Evolutionary conservation across 1,140 invertebrate species (phyloP).

Genomic region (Elymnias hypermnestra): DNA sequence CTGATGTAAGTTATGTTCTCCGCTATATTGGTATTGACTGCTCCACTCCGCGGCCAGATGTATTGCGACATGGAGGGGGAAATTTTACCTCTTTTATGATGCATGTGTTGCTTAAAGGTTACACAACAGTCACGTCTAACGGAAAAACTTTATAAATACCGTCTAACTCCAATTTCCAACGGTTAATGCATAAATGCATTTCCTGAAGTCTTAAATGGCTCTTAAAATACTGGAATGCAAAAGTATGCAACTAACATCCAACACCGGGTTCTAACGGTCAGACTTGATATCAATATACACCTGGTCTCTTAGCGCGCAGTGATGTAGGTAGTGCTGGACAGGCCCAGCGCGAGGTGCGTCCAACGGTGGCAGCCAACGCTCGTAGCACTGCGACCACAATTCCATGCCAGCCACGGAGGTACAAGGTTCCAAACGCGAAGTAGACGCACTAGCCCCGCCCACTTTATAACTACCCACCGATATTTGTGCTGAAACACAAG

Average conservation of each 20-base stretch:
- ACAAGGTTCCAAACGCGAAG: constrained; percentile 73
- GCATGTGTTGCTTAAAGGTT: no score
- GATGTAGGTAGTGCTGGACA: constrained; percentile 51
- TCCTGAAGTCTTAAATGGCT: no score
- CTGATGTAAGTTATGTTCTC: no score
- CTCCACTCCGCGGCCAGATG: no score
- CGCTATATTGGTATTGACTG: no score
- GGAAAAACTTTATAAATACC: no score
- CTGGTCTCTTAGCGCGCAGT: constrained; percentile 40
- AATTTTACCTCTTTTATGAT: no score
- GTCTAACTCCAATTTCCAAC: not conserved
- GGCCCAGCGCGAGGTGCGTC: constrained; percentile 87
- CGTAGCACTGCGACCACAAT: constrained; percentile 93
- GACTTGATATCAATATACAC: constrained; percentile 14
- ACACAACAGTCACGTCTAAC: no score
- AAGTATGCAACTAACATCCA: no score
- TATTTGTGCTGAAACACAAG: not conserved
- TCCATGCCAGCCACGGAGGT: constrained; percentile 79
- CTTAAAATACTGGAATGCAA: no score
- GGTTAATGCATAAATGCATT: no score
- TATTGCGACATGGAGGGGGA: no score
- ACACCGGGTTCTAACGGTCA: not conserved
- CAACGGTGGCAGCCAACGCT: constrained; percentile 89
- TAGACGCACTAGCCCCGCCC: not conserved
- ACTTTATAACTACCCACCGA: not conserved